Evolutionary conservation across 2,113 vertebrate species (phyloP).

Genomic region (Bettongia penicillata): DNA sequence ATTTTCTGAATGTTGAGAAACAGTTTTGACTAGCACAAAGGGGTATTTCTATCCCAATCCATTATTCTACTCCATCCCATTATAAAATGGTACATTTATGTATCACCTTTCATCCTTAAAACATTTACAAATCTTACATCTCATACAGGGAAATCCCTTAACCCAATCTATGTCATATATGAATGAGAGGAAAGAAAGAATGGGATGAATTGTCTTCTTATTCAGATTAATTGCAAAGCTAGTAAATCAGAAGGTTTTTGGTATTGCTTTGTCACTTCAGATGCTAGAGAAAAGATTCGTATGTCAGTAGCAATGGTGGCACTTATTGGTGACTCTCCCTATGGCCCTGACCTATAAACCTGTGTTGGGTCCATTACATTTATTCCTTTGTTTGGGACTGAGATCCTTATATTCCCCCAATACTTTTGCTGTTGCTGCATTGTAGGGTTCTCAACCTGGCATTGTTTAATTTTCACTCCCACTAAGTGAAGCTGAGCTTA

Average conservation of each 20-base stretch:
- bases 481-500: neutral
- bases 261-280: neutral
- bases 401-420: neutral
- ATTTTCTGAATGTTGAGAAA: neutral
- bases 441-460: neutral
- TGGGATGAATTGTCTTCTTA: neutral
- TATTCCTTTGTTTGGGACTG: neutral
- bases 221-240: neutral
- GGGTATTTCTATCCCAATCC: neutral
- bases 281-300: neutral
- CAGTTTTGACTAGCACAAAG: neutral
- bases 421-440: neutral
- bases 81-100: neutral
- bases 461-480: neutral
- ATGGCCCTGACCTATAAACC: neutral
- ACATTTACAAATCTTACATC: neutral
- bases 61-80: neutral
- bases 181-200: neutral
- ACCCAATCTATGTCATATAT: neutral
- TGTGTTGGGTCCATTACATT: neutral
- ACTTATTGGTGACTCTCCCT: neutral
- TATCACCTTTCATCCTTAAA: neutral
- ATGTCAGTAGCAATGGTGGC: neutral
- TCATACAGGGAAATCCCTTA: neutral
- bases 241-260: neutral